phyloP scores from a whole-genome alignment of 2,797 vertebrate genomes.

The Selene dorsalis region DNA sequence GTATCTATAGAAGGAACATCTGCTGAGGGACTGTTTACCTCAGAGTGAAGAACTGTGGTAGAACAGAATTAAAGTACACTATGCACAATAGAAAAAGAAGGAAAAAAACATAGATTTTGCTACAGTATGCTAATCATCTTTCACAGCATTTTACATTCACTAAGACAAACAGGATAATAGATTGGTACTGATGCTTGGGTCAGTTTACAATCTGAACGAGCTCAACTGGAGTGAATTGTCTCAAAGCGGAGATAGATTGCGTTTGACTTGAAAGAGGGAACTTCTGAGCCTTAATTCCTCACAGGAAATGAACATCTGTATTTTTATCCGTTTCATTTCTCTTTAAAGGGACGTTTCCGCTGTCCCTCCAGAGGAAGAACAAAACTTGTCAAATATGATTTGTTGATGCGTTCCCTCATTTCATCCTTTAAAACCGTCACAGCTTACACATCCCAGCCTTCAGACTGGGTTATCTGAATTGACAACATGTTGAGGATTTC shows the following conservation, averaged over 20 bases:
- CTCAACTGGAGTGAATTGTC: slow-evolving; percentile 52
- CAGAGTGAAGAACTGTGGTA: slow-evolving; percentile 2
- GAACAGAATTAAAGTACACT: slow-evolving; percentile 18
- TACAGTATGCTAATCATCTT: slow-evolving; percentile 25
- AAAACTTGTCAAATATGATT: slow-evolving; percentile 70
- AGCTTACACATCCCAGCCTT: slow-evolving; percentile 23
- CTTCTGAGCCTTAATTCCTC: slow-evolving; percentile 65
- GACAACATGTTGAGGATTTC: slow-evolving; percentile 38
- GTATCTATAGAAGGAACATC: slow-evolving; percentile 43
- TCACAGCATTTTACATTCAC: slow-evolving; percentile 28
- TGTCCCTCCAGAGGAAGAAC: slow-evolving; percentile 60
- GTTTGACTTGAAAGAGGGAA: slow-evolving; percentile 68
- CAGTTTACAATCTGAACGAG: slow-evolving; percentile 50
- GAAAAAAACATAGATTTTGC: slow-evolving; percentile 1
- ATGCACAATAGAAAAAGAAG: neutral
- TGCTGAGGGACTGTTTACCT: slow-evolving; percentile 42
- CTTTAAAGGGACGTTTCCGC: slow-evolving; percentile 41
- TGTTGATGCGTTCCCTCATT: slow-evolving; percentile 61
- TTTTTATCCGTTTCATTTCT: slow-evolving; percentile 68
- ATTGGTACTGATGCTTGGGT: slow-evolving; percentile 40
- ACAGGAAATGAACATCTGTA: slow-evolving; percentile 64
- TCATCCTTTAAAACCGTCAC: slow-evolving; percentile 52
- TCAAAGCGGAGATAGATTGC: slow-evolving; percentile 66
- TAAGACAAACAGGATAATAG: slow-evolving; percentile 23
- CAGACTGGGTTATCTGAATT: slow-evolving; percentile 39